Evolutionary conservation across 2,888 invertebrate genomes (phyloP).

Genomic region (Conops quadrifasciatus): DNA sequence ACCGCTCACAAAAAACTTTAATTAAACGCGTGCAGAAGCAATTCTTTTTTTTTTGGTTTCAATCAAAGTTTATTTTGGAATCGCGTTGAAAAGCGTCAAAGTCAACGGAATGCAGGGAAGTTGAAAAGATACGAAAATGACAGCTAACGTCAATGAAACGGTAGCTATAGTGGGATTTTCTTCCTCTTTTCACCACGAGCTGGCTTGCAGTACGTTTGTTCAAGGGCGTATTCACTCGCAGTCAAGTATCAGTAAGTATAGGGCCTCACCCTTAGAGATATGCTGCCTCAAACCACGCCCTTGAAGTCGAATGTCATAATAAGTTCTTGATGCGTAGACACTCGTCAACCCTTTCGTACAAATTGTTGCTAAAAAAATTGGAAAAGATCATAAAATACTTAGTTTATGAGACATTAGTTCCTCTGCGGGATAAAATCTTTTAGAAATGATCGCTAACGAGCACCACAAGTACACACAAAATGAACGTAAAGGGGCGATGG

Average conservation of each 20-base stretch:
- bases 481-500: no score
- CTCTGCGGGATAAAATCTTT: background rate
- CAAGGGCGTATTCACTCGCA: no score
- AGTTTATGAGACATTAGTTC: background rate
- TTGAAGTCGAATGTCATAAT: no score
- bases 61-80: conserved; percentile 27
- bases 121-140: conserved; percentile 4
- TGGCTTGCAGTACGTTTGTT: no score
- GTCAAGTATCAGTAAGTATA: no score
- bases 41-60: conserved; percentile 22
- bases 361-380: background rate
- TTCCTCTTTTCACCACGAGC: no score
- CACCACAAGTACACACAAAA: no score
- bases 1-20: conserved; percentile 45
- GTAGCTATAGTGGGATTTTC: no score
- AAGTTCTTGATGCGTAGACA: background rate
- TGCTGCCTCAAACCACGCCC: no score
- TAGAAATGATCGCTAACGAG: no score
- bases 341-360: conserved; percentile 1
- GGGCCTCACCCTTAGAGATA: no score
- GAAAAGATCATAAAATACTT: conserved; percentile 2
- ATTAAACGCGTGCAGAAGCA: conserved; percentile 44
- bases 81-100: background rate
- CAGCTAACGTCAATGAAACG: conserved; percentile 24
- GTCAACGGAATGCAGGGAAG: background rate